A percentile compares a stretch with the other conserved stretches of the same genome.
Conservation (phyloP, 2,113 vertebrate species). For the Lipotes vexillifer region DNA sequence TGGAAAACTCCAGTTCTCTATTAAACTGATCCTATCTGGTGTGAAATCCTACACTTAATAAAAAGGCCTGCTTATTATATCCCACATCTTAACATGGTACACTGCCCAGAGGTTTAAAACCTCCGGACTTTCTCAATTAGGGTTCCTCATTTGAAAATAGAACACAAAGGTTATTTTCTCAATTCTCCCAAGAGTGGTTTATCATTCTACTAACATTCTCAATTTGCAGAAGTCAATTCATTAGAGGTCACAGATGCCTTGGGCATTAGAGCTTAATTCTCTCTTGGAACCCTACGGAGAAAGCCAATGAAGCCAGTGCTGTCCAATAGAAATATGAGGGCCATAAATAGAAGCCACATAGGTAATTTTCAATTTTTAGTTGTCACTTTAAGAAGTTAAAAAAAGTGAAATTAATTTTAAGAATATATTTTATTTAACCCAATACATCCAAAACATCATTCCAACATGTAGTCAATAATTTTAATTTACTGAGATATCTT, state of each 20-base stretch:
- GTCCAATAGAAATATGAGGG: neutral
- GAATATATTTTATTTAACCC: constrained; percentile 26
- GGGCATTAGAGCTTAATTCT: constrained; percentile 2
- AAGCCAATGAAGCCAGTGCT: neutral
- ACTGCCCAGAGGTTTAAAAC: neutral
- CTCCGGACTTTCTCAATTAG: neutral
- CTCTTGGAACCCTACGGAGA: neutral
- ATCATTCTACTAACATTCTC: neutral
- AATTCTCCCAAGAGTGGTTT: neutral
- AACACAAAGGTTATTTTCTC: neutral
- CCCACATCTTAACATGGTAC: neutral
- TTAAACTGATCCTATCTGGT: neutral
- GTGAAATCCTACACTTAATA: neutral
- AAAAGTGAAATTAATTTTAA: neutral
- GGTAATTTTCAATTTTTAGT: neutral
- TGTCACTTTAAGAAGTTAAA: neutral
- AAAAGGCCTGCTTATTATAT: constrained; percentile 16
- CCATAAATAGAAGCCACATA: neutral
- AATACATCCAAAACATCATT: constrained; percentile 2
- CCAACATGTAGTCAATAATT: constrained; percentile 7
- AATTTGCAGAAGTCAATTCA: neutral
- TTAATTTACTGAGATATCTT: neutral
- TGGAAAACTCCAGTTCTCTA: constrained; percentile 40
- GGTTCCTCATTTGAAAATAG: neutral
- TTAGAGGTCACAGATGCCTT: neutral